These are phyloP conservation scores for Manis javanica DNA, from an alignment of 2,797 vertebrate genomes.

Conservation along the genomic window DNA sequence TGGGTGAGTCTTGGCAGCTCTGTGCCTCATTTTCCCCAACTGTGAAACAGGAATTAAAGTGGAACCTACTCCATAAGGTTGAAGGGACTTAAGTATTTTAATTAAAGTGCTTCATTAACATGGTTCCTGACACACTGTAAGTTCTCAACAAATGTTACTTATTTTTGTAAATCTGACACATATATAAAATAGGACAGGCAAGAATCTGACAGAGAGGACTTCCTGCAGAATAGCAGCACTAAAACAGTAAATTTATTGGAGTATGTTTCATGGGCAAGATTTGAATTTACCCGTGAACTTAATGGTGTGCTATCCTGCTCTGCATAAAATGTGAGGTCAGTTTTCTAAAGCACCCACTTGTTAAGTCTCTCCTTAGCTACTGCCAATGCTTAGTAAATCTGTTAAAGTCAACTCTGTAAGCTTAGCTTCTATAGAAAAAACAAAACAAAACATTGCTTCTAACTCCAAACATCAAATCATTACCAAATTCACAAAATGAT, in stretches of 20 bases:
- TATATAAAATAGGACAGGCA: not conserved
- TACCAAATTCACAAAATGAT: not conserved
- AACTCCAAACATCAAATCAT: not conserved
- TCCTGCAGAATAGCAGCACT: rapidly evolving
- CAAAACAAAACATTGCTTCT: not conserved
- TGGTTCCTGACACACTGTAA: not conserved
- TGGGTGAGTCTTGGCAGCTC: not conserved
- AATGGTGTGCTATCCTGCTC: rapidly evolving
- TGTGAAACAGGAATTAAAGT: not conserved
- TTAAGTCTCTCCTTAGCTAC: not conserved
- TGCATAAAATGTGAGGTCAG: not conserved
- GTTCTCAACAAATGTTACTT: not conserved
- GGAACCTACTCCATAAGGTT: not conserved
- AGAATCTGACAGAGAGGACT: not conserved
- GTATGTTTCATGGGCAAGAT: not conserved
- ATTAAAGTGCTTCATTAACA: not conserved
- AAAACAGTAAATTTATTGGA: not conserved
- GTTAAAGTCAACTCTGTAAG: not conserved
- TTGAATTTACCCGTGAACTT: not conserved
- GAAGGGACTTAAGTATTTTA: not conserved
- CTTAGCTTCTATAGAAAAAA: not conserved
- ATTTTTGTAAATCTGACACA: not conserved
- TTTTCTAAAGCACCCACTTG: not conserved
- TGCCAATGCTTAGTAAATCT: not conserved
- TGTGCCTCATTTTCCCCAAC: not conserved